A percentile compares a stretch with the other conserved stretches of the same genome.
These are phyloP conservation scores for Drosophila sp. DNA, from an alignment of 1,140 invertebrate genomes.

Conservation along the genomic window DNA sequence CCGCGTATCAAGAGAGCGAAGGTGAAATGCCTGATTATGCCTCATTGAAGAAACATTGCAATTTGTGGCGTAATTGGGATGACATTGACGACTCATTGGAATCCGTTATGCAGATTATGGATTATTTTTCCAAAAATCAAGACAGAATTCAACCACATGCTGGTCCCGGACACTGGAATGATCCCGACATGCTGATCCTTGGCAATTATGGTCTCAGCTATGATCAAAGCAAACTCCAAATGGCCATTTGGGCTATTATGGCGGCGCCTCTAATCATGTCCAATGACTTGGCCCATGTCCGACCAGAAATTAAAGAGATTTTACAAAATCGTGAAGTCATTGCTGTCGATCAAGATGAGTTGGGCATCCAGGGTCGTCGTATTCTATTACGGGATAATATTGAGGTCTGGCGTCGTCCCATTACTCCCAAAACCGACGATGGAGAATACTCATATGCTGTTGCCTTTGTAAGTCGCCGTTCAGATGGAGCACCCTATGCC, in stretches of 20 bases:
- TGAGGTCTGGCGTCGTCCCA: constrained; percentile 95
- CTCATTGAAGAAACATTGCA: constrained; percentile 93
- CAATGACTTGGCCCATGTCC: constrained; percentile 90
- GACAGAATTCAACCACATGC: constrained; percentile 88
- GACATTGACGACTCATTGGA: constrained; percentile 94
- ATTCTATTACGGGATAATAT: constrained; percentile 90
- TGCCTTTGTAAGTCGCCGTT: constrained; percentile 93
- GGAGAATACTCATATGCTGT: constrained; percentile 93
- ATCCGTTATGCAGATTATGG: constrained; percentile 88
- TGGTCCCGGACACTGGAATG: constrained; percentile 95
- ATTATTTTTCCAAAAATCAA: constrained; percentile 91
- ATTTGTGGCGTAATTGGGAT: constrained; percentile 94
- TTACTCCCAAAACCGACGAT: constrained; percentile 89
- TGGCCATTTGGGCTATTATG: constrained; percentile 95
- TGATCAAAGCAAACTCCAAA: constrained; percentile 93
- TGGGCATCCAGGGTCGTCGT: constrained; percentile 86
- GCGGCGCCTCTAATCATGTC: constrained; percentile 96
- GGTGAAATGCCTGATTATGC: constrained; percentile 91
- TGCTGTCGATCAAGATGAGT: constrained; percentile 92
- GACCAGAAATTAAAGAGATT: constrained; percentile 89
- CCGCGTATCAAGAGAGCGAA: constrained; percentile 93
- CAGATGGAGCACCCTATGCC: constrained; percentile 86
- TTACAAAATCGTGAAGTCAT: constrained; percentile 90
- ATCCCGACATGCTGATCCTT: constrained; percentile 94
- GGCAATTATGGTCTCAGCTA: constrained; percentile 94